Evolutionary conservation across 2,113 vertebrate genomes (phyloP).

Genomic region (Mastomys coucha): DNA sequence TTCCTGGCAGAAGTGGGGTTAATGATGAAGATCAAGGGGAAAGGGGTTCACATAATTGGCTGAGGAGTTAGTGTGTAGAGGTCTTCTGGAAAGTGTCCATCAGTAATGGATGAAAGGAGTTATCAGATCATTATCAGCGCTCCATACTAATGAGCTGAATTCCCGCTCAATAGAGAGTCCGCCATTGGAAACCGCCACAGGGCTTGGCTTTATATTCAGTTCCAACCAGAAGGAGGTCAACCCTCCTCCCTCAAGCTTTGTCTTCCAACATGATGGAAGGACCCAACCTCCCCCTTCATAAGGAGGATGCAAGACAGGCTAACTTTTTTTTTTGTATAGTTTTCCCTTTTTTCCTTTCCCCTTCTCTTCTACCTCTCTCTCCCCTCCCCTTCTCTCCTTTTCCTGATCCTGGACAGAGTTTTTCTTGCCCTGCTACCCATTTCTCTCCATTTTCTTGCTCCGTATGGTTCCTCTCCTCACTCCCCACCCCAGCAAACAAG

Average conservation of each 20-base stretch:
- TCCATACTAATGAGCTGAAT: background rate
- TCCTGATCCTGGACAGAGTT: background rate
- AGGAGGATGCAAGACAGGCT: slow-evolving; percentile 24
- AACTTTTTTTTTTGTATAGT: slow-evolving; percentile 35
- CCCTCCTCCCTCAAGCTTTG: slow-evolving; percentile 45
- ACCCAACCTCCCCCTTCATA: background rate
- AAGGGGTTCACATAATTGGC: background rate
- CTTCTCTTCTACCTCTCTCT: too few relatives aligned
- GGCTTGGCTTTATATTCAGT: slow-evolving; percentile 15
- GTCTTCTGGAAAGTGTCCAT: slow-evolving; percentile 57
- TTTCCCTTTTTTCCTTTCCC: background rate
- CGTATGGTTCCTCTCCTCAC: background rate
- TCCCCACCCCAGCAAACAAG: background rate
- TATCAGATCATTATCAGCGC: slow-evolving; percentile 37
- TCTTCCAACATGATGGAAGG: background rate
- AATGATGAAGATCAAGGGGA: slow-evolving; percentile 12
- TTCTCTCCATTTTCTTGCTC: slow-evolving; percentile 40
- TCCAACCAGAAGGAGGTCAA: background rate
- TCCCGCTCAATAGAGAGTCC: background rate
- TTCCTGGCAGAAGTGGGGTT: slow-evolving; percentile 55
- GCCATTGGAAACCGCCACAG: background rate
- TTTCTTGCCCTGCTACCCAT: slow-evolving; percentile 23
- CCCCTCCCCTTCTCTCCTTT: slow-evolving; percentile 38
- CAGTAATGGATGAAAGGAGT: slow-evolving; percentile 52
- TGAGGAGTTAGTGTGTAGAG: slow-evolving; percentile 36